phyloP scores from a whole-genome alignment of 2,113 vertebrate genomes.

The Saguinus imperator region DNA sequence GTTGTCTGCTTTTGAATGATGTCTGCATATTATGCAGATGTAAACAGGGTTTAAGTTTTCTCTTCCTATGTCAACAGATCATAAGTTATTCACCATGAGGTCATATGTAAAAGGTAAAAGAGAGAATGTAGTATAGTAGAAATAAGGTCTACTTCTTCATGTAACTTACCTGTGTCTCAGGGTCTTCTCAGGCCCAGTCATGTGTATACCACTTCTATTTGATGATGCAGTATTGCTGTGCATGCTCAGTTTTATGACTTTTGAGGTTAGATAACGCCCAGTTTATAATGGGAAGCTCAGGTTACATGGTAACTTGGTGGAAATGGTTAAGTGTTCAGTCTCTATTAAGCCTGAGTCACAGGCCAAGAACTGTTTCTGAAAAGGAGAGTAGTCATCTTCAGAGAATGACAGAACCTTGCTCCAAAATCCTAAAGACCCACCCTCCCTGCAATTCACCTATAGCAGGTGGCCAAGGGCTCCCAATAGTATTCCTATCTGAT shows the following conservation, averaged over 20 bases:
- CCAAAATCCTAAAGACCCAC: not conserved
- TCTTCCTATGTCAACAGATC: not conserved
- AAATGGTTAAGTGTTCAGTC: not conserved
- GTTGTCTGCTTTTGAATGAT: not conserved
- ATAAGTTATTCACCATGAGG: too few relatives aligned
- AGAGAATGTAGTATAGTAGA: not conserved
- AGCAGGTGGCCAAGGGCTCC: not conserved
- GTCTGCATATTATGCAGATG: not conserved
- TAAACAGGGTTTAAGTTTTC: not conserved
- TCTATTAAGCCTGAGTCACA: not conserved
- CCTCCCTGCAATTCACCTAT: not conserved
- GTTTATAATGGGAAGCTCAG: not conserved
- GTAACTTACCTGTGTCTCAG: not conserved
- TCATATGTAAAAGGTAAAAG: not conserved
- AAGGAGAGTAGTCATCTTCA: not conserved
- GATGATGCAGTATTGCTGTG: too few relatives aligned
- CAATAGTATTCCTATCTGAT: not conserved
- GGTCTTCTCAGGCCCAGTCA: not conserved
- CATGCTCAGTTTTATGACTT: not conserved
- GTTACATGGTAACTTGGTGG: not conserved
- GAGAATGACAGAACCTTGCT: not conserved
- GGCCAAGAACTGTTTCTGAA: not conserved
- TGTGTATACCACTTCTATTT: not conserved
- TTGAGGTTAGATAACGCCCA: not conserved
- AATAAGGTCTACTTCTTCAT: not conserved